Evolutionary conservation across 1,140 invertebrate species (phyloP), one percentile per base, ranked within the genome.

Genomic region (Papilio polytes): DNA sequence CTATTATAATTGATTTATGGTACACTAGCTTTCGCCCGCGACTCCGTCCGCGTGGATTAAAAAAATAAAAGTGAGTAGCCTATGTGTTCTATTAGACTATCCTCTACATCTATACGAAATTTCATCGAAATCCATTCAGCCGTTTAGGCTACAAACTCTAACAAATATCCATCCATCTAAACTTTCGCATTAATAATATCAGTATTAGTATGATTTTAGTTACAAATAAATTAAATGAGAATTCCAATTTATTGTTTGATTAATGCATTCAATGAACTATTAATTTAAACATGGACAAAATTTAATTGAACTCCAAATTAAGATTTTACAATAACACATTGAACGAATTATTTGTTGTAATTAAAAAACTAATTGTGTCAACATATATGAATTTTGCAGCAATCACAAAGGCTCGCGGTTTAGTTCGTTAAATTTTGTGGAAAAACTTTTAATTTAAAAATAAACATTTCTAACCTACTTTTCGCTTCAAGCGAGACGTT

Each of bases 381-480:
- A 6, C 51, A 53, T 18, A 3, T 13, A 3, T 48, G 13, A 48
- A 48, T 13, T 51, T 51, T 7, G 48, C 48, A 51, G 48, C 15
- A 18, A 56, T 56, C n/a, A 56, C 0, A 56, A 56, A 20, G 15
- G 18, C 3, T 15, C 48, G 36, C 36, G 36, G 53, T 20, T 56
- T 56, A 18, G 53, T 56, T 48, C 46, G 13, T 18, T 9, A 20
- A 56, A 56, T 56, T 56, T 56, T 56, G 53, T 56, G 53, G 10
- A 20, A 56, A 56, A 56, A 56, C 53, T 9, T 63, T 63, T 26
- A 36, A 70, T 31, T 15, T 31, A 31, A 70, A 70, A 70, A 70
- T 31, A 70, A 70, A 70, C 12, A 31, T 7, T 70, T 70, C n/a
- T 36, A 31, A 70, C 63, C 63, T 70, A 70, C 22, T 31, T 70